Base-by-base conservation (phyloP, 1,140 invertebrate species). In the Sweltsa coloradensis region DNA sequence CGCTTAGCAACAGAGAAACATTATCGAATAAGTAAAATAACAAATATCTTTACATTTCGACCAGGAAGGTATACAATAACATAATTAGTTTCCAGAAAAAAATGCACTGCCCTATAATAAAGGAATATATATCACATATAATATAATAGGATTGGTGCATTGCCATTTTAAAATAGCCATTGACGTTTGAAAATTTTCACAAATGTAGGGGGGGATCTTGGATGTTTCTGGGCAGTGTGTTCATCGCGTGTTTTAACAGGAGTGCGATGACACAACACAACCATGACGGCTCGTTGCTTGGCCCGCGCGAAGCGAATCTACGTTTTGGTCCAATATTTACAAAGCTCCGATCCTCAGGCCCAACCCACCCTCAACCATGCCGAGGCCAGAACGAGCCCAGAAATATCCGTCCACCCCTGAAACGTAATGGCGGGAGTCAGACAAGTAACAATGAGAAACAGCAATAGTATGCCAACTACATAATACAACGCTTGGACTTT, bases 81-180 rank as follows among this genome's bases (percentile, higher is more conserved):
- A 48, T 41, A 29, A n/a, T 25, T 2, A 48, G 24, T 48, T 48
- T 48, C 55, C 50, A 47, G 34, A 51, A 51, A 50, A 57, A 56
- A 56, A 51, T 55, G 55, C 51, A 58, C 56, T 44, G 50, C 53
- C 54, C 54, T 52, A 56, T 46, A n/a, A n/a, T n/a, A 51, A 52
- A 50, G 42, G 49, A 54, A 53, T 55, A 54, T n/a, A n/a, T 57
- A 57, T 56, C 53, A 58, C 56, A 58, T 56, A 41, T 29, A 53
- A 41, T 37, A 45, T 50, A 50, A 40, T 53, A 51, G 49, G 49
- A 51, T 55, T 52, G 50, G 52, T 53, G 49, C 50, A 50, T 16
- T 45, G 41, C 47, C 51, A 44, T 49, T 49, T 41, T 49, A 39
- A 25, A 27, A 47, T 49, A 44, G 34, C 27, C 40, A 44, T 44